These are phyloP conservation scores for Torymus tubicola DNA, from an alignment of 2,888 invertebrate species.

Conservation along the genomic window DNA sequence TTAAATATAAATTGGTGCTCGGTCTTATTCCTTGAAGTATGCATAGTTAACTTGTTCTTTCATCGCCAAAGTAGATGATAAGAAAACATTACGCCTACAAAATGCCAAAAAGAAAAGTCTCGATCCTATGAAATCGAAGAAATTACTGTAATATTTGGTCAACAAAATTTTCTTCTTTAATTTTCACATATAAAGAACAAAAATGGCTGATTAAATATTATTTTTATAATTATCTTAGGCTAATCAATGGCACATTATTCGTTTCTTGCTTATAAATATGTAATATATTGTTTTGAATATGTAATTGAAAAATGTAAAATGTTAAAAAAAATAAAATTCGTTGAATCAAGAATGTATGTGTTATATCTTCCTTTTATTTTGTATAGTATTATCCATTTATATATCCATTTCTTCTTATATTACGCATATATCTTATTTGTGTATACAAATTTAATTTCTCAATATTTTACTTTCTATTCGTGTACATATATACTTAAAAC, in stretches of 20 bases:
- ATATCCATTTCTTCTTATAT: too few species aligned
- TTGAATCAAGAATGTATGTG: constrained; percentile 1
- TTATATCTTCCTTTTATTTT: neutral
- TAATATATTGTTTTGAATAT: constrained; percentile 35
- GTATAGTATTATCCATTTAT: too few species aligned
- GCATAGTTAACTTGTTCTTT: neutral
- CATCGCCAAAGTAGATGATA: constrained; percentile 18
- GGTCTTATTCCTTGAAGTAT: neutral
- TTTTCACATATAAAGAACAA: neutral
- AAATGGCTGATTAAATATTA: neutral
- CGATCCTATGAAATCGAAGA: too few species aligned
- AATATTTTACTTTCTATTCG: too few species aligned
- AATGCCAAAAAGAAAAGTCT: neutral
- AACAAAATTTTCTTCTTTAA: too few species aligned
- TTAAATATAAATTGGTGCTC: constrained; percentile 5
- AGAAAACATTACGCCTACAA: neutral
- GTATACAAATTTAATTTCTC: too few species aligned
- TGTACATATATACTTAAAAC: too few species aligned
- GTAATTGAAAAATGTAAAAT: constrained; percentile 36
- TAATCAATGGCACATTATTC: neutral
- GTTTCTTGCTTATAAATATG: constrained; percentile 22
- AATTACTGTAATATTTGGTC: too few species aligned
- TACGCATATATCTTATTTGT: too few species aligned
- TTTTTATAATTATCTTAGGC: constrained; percentile 13
- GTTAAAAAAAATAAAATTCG: constrained; percentile 44